These are phyloP conservation scores for Falco novaeseelandiae DNA, from an alignment of 2,797 vertebrate species.

Conservation along the genomic window DNA sequence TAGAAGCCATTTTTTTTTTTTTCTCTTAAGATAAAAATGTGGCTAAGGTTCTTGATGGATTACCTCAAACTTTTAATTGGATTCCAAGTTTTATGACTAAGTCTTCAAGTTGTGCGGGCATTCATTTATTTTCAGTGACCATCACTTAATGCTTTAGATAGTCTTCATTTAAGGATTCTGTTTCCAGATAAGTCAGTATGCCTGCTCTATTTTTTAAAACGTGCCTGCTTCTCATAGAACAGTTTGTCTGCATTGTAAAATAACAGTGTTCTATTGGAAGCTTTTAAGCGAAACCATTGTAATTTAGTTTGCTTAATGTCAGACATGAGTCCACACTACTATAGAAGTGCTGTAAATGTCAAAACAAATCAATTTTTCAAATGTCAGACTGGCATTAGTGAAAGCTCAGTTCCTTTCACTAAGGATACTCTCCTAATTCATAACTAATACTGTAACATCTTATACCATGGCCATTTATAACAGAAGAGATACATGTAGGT, in stretches of 20 bases:
- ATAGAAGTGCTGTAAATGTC: conserved; percentile 75
- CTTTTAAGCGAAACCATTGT: conserved; percentile 65
- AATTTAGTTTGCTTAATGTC: conserved; percentile 75
- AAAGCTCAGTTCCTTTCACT: conserved; percentile 55
- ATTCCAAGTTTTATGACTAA: background rate
- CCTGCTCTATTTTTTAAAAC: background rate
- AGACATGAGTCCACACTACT: conserved; percentile 53
- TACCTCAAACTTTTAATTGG: background rate
- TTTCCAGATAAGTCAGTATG: background rate
- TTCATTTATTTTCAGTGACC: background rate
- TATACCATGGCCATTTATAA: background rate
- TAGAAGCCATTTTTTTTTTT: background rate
- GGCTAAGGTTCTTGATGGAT: background rate
- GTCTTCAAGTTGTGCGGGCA: background rate
- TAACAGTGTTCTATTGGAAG: conserved; percentile 35
- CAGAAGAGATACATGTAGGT: background rate
- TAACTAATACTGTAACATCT: conserved; percentile 28
- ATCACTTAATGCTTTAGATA: background rate
- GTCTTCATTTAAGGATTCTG: background rate
- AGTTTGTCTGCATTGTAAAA: conserved; percentile 23
- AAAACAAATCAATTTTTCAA: conserved; percentile 80
- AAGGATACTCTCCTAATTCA: conserved; percentile 46
- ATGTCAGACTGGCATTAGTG: conserved; percentile 70
- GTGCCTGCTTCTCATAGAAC: background rate
- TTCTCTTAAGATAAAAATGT: background rate